phyloP scores from a whole-genome alignment of 1,140 invertebrate genomes.

The Eurosta solidaginis region DNA sequence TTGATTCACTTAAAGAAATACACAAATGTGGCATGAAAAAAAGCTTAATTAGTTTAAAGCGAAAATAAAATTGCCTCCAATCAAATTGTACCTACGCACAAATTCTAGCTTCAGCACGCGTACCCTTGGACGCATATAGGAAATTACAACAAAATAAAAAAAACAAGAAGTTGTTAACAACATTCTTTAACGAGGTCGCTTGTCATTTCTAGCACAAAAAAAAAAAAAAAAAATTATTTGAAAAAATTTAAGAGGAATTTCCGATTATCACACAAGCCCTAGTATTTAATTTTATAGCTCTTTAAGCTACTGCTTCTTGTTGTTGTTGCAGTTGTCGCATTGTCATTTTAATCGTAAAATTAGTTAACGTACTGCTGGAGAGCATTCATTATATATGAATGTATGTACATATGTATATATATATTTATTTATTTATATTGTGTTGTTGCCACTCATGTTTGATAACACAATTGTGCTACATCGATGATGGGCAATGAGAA shows the following conservation, averaged over 20 bases:
- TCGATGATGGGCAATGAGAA: background rate
- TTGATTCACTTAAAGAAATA: slow-evolving; percentile 21
- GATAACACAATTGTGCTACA: background rate
- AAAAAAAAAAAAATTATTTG: background rate
- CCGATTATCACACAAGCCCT: background rate
- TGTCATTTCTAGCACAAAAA: background rate
- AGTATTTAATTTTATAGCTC: background rate
- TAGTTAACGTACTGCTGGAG: background rate
- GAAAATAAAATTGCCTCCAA: slow-evolving; percentile 17
- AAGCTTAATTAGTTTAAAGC: slow-evolving; percentile 24
- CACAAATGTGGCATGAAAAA: background rate
- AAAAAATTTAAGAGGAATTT: slow-evolving; percentile 15
- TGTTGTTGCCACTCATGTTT: slow-evolving; percentile 14
- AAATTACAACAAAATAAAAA: background rate
- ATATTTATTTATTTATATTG: slow-evolving; percentile 8
- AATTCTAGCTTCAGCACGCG: background rate
- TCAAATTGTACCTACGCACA: slow-evolving; percentile 1
- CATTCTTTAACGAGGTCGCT: background rate
- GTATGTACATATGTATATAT: too few species aligned
- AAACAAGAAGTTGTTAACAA: slow-evolving; percentile 10
- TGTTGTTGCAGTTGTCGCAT: background rate
- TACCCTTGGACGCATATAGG: background rate
- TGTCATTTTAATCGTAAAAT: slow-evolving; percentile 16
- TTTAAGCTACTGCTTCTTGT: background rate
- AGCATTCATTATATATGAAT: too few species aligned